These are phyloP conservation scores for Drosophila neotestacea DNA, from an alignment of 2,888 invertebrate genomes.

Conservation along the genomic window DNA sequence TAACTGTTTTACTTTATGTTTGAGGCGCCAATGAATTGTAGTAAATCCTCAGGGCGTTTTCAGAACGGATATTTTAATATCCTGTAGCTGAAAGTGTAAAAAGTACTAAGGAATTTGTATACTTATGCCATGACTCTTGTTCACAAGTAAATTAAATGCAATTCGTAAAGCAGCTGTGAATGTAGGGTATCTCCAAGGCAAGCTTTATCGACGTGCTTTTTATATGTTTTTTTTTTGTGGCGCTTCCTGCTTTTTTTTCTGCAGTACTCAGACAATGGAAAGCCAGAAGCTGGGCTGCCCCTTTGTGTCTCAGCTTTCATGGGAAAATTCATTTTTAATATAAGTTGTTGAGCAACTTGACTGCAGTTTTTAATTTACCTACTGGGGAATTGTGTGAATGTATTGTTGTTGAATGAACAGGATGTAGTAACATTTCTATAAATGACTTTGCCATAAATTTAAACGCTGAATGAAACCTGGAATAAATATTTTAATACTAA, in stretches of 20 bases:
- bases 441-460: neutral
- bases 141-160: no score
- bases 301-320: constrained; percentile 11
- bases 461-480: neutral
- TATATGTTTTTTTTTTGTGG: neutral
- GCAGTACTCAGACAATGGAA: constrained; percentile 51
- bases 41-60: neutral
- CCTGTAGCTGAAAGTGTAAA: neutral
- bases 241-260: constrained; percentile 12
- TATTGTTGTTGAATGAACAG: constrained; percentile 6
- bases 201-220: neutral
- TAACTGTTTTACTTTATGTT: neutral
- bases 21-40: neutral
- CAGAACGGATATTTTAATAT: neutral
- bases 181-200: neutral
- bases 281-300: constrained; percentile 4
- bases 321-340: constrained; percentile 43
- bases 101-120: no score
- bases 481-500: neutral
- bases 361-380: constrained; percentile 5
- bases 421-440: neutral
- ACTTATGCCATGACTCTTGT: no score
- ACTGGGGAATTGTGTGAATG: neutral
- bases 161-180: no score
- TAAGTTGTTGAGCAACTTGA: constrained; percentile 11